A percentile compares a stretch with the other conserved stretches of the same genome.
phyloP scores from a whole-genome alignment of 2,113 vertebrate genomes.

The Erpornis zantholeuca region DNA sequence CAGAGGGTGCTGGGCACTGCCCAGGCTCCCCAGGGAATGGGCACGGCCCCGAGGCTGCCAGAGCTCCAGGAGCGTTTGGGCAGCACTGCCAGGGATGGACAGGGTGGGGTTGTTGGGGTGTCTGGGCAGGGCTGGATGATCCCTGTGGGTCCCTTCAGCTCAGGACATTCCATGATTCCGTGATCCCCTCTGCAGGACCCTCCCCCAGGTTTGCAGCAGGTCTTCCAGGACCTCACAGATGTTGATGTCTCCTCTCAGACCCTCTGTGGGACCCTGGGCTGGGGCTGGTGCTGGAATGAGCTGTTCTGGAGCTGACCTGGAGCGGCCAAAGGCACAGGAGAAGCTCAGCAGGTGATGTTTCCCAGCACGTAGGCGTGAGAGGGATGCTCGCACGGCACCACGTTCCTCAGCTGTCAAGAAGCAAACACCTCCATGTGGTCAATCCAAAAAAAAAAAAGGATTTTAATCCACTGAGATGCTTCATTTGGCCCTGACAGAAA shows the following conservation, averaged over 20 bases:
- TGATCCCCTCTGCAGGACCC: not conserved
- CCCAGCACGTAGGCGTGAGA: not conserved
- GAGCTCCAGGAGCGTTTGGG: not conserved
- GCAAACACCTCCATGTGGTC: not conserved
- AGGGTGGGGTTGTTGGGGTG: not conserved
- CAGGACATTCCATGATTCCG: not conserved
- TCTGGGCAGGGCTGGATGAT: not conserved
- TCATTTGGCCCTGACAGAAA: not conserved
- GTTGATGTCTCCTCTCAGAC: not conserved
- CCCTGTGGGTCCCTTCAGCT: not conserved
- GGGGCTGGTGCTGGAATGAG: not conserved
- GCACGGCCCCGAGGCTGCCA: not conserved
- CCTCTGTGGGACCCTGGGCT: not conserved
- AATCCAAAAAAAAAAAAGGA: not conserved
- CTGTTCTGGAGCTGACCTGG: not conserved
- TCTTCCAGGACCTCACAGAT: not conserved
- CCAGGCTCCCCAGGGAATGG: not conserved
- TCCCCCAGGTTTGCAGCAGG: not conserved
- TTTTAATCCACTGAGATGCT: not conserved
- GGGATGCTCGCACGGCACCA: not conserved
- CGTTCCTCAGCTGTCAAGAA: not conserved
- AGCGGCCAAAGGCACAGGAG: not conserved
- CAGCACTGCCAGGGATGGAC: not conserved
- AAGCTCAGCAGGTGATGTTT: not conserved
- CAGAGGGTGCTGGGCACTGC: not conserved